phyloP scores from a whole-genome alignment of 2,113 vertebrate genomes.

The Campylorhamphus procurvoides region DNA sequence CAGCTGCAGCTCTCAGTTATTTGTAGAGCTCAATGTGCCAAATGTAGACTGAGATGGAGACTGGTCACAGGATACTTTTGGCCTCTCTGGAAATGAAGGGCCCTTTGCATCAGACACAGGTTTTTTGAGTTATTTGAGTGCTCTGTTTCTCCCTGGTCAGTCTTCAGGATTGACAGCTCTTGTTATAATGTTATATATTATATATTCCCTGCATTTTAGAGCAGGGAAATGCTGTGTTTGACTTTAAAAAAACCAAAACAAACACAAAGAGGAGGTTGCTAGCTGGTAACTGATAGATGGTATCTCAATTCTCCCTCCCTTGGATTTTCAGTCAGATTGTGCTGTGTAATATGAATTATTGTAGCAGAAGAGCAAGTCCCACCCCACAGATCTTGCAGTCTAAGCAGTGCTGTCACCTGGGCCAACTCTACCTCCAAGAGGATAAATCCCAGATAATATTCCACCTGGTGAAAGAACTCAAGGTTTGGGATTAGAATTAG shows the following conservation, averaged over 20 bases:
- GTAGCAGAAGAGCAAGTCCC: not conserved
- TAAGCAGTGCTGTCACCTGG: not conserved
- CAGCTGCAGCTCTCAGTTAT: not conserved
- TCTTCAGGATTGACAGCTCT: not conserved
- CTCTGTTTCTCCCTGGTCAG: not conserved
- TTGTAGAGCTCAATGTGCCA: not conserved
- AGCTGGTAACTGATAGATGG: not conserved
- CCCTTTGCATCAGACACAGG: not conserved
- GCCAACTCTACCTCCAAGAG: not conserved
- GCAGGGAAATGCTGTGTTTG: not conserved
- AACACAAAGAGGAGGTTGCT: not conserved
- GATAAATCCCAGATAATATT: not conserved
- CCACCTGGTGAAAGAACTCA: not conserved
- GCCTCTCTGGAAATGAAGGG: not conserved
- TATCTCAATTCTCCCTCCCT: not conserved
- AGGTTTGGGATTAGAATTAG: not conserved
- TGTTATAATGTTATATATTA: not conserved
- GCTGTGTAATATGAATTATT: not conserved
- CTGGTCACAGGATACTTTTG: not conserved
- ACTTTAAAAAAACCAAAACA: not conserved
- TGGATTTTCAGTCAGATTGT: not conserved
- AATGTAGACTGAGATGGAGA: not conserved
- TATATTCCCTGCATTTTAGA: not conserved
- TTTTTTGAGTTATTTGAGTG: not conserved
- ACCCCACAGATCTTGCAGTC: not conserved